phyloP scores from a whole-genome alignment of 2,888 invertebrate species.

The Ecliptopera silaceata region DNA sequence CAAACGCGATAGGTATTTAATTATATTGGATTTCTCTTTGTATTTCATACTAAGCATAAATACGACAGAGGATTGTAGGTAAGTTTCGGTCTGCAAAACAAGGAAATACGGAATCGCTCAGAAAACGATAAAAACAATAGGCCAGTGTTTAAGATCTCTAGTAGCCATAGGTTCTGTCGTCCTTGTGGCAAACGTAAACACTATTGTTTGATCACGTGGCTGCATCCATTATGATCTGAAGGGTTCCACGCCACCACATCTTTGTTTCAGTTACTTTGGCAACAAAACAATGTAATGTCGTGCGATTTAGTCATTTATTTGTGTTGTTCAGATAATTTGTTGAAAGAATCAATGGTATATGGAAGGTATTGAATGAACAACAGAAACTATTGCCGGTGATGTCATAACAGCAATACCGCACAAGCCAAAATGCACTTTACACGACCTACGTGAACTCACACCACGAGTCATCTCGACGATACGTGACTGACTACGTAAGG shows the following conservation, averaged over 20 bases:
- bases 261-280: conserved; percentile 49
- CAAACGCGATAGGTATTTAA: conserved; percentile 23
- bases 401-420: conserved; percentile 11
- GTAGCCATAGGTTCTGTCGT: conserved; percentile 55
- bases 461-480: conserved; percentile 15
- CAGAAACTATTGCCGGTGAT: neutral
- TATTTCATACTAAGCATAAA: neutral
- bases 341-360: neutral
- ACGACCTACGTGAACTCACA: conserved; percentile 18
- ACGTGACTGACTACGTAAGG: conserved; percentile 10
- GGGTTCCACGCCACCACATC: conserved; percentile 55
- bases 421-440: conserved; percentile 8
- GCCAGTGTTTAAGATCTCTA: conserved; percentile 50
- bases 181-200: conserved; percentile 73
- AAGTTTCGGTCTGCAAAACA: neutral
- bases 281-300: conserved; percentile 32
- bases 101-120: conserved; percentile 29
- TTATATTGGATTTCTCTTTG: conserved; percentile 21
- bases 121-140: conserved; percentile 52
- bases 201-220: conserved; percentile 78
- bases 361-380: neutral
- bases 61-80: neutral
- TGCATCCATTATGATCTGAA: conserved; percentile 68
- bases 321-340: conserved; percentile 8
- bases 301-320: conserved; percentile 22